These are phyloP conservation scores for Peromyscus aztecus DNA, from an alignment of 2,797 vertebrate species.

Conservation along the genomic window DNA sequence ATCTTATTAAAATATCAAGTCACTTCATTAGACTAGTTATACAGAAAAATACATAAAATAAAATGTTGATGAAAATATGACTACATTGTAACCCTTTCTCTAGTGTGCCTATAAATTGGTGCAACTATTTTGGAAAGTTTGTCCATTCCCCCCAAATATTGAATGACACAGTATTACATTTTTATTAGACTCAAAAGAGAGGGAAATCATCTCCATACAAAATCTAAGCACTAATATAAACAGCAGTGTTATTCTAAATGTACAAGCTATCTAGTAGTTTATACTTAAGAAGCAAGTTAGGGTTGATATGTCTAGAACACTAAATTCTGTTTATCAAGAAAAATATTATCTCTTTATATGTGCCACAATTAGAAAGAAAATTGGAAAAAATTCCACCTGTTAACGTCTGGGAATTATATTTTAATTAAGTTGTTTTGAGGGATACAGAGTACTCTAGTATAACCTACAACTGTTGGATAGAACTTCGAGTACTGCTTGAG, in stretches of 20 bases:
- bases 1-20: neutral
- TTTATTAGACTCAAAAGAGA: neutral
- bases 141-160: neutral
- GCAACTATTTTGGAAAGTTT: neutral
- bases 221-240: neutral
- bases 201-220: neutral
- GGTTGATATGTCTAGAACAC: too few relatives aligned
- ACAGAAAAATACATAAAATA: neutral
- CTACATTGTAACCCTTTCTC: neutral
- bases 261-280: too few relatives aligned
- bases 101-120: neutral
- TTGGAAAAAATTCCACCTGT: neutral
- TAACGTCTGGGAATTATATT: neutral
- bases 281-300: neutral
- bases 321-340: neutral
- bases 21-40: neutral
- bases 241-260: neutral
- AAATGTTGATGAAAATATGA: neutral
- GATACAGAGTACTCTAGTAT: neutral
- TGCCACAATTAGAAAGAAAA: neutral
- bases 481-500: neutral
- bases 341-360: neutral
- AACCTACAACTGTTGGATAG: neutral
- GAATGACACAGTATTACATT: neutral
- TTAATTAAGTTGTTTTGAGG: neutral